A percentile compares a stretch with the other conserved stretches of the same genome.
Evolutionary conservation across 2,797 vertebrate genomes (phyloP).

Genomic region (Muraenolepis orangiensis): DNA sequence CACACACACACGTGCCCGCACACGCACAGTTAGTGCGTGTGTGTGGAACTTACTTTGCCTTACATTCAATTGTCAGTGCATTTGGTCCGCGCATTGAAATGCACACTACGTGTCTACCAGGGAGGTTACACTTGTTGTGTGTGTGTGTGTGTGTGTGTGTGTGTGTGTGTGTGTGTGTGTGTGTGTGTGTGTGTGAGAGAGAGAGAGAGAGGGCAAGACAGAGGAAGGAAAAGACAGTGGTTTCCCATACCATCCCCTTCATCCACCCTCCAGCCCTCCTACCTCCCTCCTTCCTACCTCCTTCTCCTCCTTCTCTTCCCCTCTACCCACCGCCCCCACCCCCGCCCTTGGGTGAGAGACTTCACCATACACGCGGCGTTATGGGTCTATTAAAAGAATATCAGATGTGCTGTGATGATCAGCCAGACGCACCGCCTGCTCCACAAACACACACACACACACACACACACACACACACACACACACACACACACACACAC

Average conservation of each 20-base stretch:
- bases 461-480: too few species aligned
- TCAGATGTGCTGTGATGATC: constrained; percentile 45
- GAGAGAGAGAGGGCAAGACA: not conserved
- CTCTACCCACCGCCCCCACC: too few species aligned
- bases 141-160: too few species aligned
- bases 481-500: too few species aligned
- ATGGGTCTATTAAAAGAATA: constrained; percentile 57
- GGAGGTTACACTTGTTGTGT: not conserved
- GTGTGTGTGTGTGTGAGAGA: not conserved
- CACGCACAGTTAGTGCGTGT: too few species aligned
- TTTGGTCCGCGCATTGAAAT: not conserved
- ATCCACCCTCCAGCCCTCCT: too few species aligned
- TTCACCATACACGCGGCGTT: constrained; percentile 21
- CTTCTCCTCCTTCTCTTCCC: too few species aligned
- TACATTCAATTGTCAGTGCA: not conserved
- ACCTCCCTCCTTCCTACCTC: too few species aligned
- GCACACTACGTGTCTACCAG: not conserved
- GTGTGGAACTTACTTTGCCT: not conserved
- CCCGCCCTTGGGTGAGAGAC: not conserved
- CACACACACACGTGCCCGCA: too few species aligned
- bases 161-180: constrained; percentile 12
- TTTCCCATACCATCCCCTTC: not conserved
- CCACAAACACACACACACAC: not conserved
- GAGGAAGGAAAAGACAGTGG: too few species aligned
- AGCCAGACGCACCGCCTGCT: constrained; percentile 39